phyloP scores from a whole-genome alignment of 1,140 invertebrate genomes.

The Neodiprion fabricii region DNA sequence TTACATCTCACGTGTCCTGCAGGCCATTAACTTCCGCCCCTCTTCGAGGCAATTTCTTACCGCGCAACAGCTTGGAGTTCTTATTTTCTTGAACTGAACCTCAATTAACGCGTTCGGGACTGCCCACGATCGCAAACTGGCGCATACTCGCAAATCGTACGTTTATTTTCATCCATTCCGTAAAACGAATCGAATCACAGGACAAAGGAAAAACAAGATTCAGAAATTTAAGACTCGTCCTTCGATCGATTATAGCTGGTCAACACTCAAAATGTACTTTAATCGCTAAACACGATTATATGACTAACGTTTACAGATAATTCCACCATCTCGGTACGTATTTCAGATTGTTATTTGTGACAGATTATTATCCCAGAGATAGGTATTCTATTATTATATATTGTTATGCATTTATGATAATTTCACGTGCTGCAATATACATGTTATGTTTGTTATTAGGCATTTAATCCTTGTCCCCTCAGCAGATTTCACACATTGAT shows the following conservation, averaged over 20 bases:
- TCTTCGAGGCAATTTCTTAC: background rate
- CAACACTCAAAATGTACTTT: background rate
- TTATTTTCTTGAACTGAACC: conserved; percentile 2
- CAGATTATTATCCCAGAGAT: no score
- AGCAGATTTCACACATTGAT: no score
- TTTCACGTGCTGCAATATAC: no score
- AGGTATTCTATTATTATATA: no score
- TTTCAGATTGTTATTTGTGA: no score
- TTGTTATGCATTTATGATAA: no score
- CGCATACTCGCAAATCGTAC: background rate
- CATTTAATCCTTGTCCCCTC: no score
- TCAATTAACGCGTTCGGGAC: background rate
- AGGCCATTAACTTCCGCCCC: background rate
- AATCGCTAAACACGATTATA: no score
- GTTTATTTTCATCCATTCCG: background rate
- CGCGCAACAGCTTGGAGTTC: background rate
- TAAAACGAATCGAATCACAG: background rate
- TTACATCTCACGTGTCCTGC: background rate
- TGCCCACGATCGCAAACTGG: background rate
- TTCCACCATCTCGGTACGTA: no score
- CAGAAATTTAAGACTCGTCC: no score
- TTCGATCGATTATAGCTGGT: background rate
- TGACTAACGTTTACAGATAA: no score
- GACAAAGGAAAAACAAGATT: background rate
- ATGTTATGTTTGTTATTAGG: no score